Evolutionary conservation across 2,888 invertebrate species (phyloP), one percentile per base, ranked within the genome.

Genomic region (Drosophila nigritarsus): DNA sequence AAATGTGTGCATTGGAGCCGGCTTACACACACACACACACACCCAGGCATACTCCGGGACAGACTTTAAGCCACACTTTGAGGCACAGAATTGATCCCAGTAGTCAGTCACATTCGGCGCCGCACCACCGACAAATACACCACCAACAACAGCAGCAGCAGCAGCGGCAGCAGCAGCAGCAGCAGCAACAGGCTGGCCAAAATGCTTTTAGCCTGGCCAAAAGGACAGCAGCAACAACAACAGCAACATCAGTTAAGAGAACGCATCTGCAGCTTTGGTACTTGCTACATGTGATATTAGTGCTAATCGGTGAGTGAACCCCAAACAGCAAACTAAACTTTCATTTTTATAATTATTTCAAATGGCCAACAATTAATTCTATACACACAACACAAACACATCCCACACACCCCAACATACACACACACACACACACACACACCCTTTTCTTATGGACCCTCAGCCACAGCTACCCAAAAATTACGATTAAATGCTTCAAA

Each of bases 211-310:
- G 63, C 65, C 66, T 58, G 63, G 67, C 73, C 75, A 78, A 63
- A 65, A 76, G 51, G 65, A 80, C 58, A 73, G 68, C 59, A 42
- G 18, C 53, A 38, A 61, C 74, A 54, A 36, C 36, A 27, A 54
- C 36, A 30, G 34, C n/a, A 15, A 55, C 18, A 51, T 61, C 76
- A 70, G 63, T 60, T 45, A 70, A 68, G 66, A 69, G 72, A 65
- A 71, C 73, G 60, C 80, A 75, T 73, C 70, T 89, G 73, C 89
- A 87, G 69, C 78, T 91, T 75, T 92, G 92, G 92, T 89, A 89
- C 77, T 91, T 92, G 70, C 84, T 92, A 73, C 92, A 92, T 89
- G 88, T 92, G 91, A 91, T 92, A 90, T 86, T 92, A 78, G 91
- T 92, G 84, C 83, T 92, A 90, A 92, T 92, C 88, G 92, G 92